Base-by-base conservation (phyloP, 2,888 invertebrate species). In the Campopleginae sp. region DNA sequence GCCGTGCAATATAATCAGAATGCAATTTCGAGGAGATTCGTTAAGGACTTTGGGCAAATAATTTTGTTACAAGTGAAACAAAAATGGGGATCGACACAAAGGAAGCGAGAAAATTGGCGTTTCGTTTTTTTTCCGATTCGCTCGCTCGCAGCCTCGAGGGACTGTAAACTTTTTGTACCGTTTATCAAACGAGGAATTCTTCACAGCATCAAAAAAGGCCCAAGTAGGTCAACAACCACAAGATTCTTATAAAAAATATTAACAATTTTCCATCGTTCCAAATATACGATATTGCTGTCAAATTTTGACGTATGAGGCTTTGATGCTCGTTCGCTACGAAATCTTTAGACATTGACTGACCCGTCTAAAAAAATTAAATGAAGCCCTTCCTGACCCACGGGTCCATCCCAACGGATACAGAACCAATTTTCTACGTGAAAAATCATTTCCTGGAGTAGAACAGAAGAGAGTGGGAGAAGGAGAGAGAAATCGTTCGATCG, bases 371-470 rank as follows among this genome's bases (percentile, higher is more conserved):
- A 54, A 44, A 84, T 81, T 63, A 84, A 68, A 74, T 51, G 63
- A 38, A 54, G 44, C 61, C 51, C 75, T 66, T 42, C 38, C 42
- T 17, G 61, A 63, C 70, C 23, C 80, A 54, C 23, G 33, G 23
- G 66, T 72, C 54, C 42, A 42, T 77, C 68, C 66, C 48, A 31
- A 19, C 31, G 68, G 78, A 74, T 38, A 61, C 68, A 51, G 74
- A 84, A 84, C 61, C 72, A 84, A 84, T 84, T 84, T 80, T 81
- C 78, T 74, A 70, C 46, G 68, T 61, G 84, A 84, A 84, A 84
- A 84, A 81, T 74, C 74, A 81, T 81, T 84, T 84, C 78, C 84
- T 72, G 48, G 61, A 66, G 74, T 7, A 23, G 48, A 51, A 27
- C 44, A 23, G 23, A 23, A 46, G 14, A 17, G 46, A n/a, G 14